phyloP scores from a whole-genome alignment of 2,888 invertebrate genomes.

The Nomada hirtipes region DNA sequence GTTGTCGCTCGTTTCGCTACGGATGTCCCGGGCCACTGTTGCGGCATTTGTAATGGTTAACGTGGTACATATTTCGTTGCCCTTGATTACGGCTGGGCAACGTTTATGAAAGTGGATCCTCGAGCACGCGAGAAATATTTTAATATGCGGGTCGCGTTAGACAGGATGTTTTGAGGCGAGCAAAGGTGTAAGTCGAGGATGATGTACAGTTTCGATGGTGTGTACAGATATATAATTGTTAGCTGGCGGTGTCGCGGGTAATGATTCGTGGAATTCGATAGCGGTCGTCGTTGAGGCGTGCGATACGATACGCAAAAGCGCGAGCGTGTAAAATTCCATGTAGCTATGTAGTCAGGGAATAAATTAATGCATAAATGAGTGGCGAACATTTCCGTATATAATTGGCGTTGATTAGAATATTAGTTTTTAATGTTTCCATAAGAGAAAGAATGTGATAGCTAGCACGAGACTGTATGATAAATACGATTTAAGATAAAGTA shows the following conservation, averaged over 20 bases:
- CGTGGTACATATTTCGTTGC: not conserved
- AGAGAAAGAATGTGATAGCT: too few species aligned
- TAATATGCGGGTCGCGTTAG: not conserved
- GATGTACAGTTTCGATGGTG: not conserved
- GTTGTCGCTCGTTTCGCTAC: conserved; percentile 10
- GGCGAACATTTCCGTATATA: too few species aligned
- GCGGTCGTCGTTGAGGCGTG: not conserved
- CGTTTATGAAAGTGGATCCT: not conserved
- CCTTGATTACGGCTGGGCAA: not conserved
- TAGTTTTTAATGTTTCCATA: too few species aligned
- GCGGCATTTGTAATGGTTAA: not conserved
- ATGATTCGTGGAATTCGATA: conserved; percentile 2
- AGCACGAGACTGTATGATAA: too few species aligned
- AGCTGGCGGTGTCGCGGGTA: not conserved
- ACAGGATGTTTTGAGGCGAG: not conserved
- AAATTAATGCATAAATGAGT: too few species aligned
- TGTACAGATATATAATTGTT: not conserved
- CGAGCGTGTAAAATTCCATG: not conserved
- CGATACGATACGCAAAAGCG: not conserved
- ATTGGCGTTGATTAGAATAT: too few species aligned
- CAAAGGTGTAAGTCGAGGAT: not conserved
- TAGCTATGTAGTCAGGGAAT: not conserved
- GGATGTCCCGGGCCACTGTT: not conserved
- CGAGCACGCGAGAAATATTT: too few species aligned
- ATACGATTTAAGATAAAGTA: too few species aligned